Percentiles rank a stretch among this genome's conserved stretches.
phyloP scores from a whole-genome alignment of 2,797 vertebrate genomes.

The Brotula barbata region DNA sequence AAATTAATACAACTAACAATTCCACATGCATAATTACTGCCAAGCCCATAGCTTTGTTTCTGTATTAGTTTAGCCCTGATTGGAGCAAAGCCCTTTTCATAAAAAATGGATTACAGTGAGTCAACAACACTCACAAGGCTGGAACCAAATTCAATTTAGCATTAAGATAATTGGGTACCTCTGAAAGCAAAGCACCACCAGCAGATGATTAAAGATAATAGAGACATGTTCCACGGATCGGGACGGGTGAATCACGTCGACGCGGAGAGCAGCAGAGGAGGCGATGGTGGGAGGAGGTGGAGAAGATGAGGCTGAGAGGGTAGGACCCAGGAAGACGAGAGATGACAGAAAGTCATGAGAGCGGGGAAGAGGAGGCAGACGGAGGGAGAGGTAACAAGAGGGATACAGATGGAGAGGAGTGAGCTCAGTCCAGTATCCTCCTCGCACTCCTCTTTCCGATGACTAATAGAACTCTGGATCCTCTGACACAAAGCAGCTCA shows the following conservation, averaged over 20 bases:
- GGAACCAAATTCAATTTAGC: slow-evolving; percentile 77
- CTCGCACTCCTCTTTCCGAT: slow-evolving; percentile 46
- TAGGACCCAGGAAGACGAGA: slow-evolving; percentile 37
- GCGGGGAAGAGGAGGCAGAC: neutral
- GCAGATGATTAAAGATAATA: slow-evolving; percentile 61
- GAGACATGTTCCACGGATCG: slow-evolving; percentile 30
- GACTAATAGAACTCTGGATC: slow-evolving; percentile 57
- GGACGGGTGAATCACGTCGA: slow-evolving; percentile 33
- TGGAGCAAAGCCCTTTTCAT: slow-evolving; percentile 63
- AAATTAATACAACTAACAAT: slow-evolving; percentile 52
- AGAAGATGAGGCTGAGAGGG: slow-evolving; percentile 20
- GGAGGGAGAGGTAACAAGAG: slow-evolving; percentile 21
- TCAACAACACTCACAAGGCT: slow-evolving; percentile 71
- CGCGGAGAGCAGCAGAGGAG: slow-evolving; percentile 28
- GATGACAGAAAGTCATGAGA: slow-evolving; percentile 49
- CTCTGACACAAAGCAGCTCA: slow-evolving; percentile 51
- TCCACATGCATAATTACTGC: slow-evolving; percentile 60
- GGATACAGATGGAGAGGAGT: slow-evolving; percentile 18
- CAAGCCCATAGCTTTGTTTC: slow-evolving; percentile 62
- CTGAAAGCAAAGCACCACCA: slow-evolving; percentile 54
- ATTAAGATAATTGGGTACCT: slow-evolving; percentile 72
- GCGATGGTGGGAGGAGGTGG: slow-evolving; percentile 5
- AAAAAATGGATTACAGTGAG: slow-evolving; percentile 67
- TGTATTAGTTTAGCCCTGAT: slow-evolving; percentile 67
- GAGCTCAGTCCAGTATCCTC: slow-evolving; percentile 26